Evolutionary conservation across 2,113 vertebrate genomes (phyloP), one percentile per base, ranked within the genome.

Genomic region (Kryptolebias marmoratus): DNA sequence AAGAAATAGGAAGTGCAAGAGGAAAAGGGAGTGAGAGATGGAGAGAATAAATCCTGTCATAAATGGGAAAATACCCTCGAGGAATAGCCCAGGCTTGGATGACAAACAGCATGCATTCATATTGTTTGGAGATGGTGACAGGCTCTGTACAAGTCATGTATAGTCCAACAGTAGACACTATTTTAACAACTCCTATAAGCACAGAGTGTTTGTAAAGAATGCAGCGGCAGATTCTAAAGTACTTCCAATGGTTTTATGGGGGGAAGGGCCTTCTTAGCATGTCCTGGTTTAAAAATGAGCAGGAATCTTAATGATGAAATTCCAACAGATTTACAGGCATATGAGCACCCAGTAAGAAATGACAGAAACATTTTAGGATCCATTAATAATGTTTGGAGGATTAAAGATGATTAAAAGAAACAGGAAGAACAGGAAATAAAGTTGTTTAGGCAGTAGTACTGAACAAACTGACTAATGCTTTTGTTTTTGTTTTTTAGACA

Each of bases 61-160:
- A 87, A 92, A 92, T 91, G 86, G 83, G 77, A 79, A 88, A 90
- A 92, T 75, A 87, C 83, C 89, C 83, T 44, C 1, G 85, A 91
- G 90, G 63, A 89, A 86, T 58, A 69, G 79, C 69, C 50, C 10
- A 1, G 61, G 70, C 71, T 77, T 42, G 22, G 80, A 88, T 88
- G 88, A 90, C 83, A 90, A 88, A 89, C 77, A 78, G 73, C 48
- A 18, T 59, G 60, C 57, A 75, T 88, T 91, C 81, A 75, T 87
- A 86, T 88, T 86, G 83, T 80, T 87, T 84, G 75, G 79, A 84
- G 79, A 82, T 50, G 55, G 47, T 80, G 73, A 83, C 71, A 73
- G 64, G 63, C 14, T 67, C 68, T 63, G 68, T 57, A 58, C 28
- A 62, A 66, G 28, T 62, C 48, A 58, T 53, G 31, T 55, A 57